Percentiles rank a stretch among this genome's conserved stretches.
Conservation (phyloP, 2,888 invertebrate genomes). For the Drosophila percnosoma region DNA sequence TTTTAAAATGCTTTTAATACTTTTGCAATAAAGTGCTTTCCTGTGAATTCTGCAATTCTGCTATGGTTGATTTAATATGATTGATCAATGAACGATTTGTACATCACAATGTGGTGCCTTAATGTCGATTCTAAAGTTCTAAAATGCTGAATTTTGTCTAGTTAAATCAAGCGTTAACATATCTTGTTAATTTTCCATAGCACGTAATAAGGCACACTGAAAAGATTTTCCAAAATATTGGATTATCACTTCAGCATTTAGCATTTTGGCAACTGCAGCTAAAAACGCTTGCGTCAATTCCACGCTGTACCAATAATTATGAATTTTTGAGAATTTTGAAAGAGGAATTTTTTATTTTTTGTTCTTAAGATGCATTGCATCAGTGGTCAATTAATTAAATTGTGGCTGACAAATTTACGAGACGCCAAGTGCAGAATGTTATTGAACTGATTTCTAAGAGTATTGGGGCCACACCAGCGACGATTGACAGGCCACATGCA, state of each 20-base stretch:
- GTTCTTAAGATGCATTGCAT: constrained; percentile 53
- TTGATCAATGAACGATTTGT: constrained; percentile 5
- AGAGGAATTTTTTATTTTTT: constrained; percentile 25
- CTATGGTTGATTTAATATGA: constrained; percentile 11
- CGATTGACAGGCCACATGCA: constrained; percentile 67
- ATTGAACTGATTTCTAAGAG: constrained; percentile 78
- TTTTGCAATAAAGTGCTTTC: constrained; percentile 41
- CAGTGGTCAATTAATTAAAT: constrained; percentile 74
- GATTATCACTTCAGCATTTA: constrained; percentile 6
- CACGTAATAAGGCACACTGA: constrained; percentile 14
- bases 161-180: constrained; percentile 17
- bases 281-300: constrained; percentile 51
- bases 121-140: not conserved
- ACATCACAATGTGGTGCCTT: constrained; percentile 2
- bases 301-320: constrained; percentile 14
- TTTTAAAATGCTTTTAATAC: constrained; percentile 52
- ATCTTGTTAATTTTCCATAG: constrained; percentile 18
- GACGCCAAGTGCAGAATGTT: constrained; percentile 66
- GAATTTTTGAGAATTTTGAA: constrained; percentile 39
- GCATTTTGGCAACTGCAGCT: constrained; percentile 28
- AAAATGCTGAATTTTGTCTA: constrained; percentile 20
- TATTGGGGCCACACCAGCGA: constrained; percentile 68
- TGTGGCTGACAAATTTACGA: constrained; percentile 76
- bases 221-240: constrained; percentile 29
- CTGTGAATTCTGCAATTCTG: constrained; percentile 14